Evolutionary conservation across 2,113 vertebrate species (phyloP).

Genomic region (Cranoglanis bouderius): DNA sequence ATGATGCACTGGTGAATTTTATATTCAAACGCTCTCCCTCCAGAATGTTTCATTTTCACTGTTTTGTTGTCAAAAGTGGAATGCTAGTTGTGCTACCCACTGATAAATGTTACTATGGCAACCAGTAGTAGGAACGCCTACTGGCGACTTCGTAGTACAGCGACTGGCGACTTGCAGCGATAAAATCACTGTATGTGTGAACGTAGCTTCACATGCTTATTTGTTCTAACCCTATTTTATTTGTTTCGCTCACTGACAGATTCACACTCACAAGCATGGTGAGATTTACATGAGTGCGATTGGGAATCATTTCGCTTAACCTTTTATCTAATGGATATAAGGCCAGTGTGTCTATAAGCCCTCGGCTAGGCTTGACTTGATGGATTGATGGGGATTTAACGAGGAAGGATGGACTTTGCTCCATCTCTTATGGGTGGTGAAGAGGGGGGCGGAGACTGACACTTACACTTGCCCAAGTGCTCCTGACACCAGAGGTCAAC

Average conservation of each 20-base stretch:
- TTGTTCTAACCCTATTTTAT: neutral
- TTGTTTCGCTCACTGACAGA: neutral
- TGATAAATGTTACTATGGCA: too few relatives aligned
- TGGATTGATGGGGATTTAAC: slow-evolving; percentile 49
- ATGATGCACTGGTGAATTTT: too few relatives aligned
- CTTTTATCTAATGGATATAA: slow-evolving; percentile 38
- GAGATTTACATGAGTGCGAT: slow-evolving; percentile 3
- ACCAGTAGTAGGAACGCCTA: too few relatives aligned
- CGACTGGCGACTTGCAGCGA: too few relatives aligned
- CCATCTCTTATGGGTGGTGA: slow-evolving; percentile 3
- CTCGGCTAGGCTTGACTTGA: slow-evolving; percentile 29
- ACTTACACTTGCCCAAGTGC: slow-evolving; percentile 7
- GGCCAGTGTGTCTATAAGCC: slow-evolving; percentile 16
- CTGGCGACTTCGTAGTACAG: too few relatives aligned
- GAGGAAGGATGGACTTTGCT: slow-evolving; percentile 7
- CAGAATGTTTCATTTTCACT: too few relatives aligned
- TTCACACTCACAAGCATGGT: neutral
- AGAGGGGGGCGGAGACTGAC: slow-evolving; percentile 5
- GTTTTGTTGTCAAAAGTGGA: too few relatives aligned
- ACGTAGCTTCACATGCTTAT: neutral
- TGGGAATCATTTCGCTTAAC: slow-evolving; percentile 46
- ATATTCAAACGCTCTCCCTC: too few relatives aligned
- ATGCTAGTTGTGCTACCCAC: too few relatives aligned
- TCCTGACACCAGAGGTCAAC: slow-evolving; percentile 47
- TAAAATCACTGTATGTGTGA: too few relatives aligned